phyloP scores from a whole-genome alignment of 2,888 invertebrate species.

The Sesia apiformis region DNA sequence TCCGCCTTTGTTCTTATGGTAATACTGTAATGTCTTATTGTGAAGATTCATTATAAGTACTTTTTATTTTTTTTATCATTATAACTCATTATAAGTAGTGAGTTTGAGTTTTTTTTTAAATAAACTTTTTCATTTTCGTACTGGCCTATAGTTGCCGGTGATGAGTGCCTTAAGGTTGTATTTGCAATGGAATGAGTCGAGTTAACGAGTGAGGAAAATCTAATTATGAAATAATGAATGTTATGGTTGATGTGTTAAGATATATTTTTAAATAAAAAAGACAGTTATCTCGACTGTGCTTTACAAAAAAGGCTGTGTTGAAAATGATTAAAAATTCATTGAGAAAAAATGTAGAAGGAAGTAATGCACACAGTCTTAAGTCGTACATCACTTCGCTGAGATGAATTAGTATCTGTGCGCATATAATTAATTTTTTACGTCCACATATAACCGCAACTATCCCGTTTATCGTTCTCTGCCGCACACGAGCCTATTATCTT shows the following conservation, averaged over 20 bases:
- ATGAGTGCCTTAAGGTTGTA: background rate
- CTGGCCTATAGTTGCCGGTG: background rate
- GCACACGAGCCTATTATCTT: too few species aligned
- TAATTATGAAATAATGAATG: background rate
- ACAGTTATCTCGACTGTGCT: background rate
- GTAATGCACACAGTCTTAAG: background rate
- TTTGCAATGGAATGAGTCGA: background rate
- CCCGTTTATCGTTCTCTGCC: too few species aligned
- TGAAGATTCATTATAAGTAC: too few species aligned
- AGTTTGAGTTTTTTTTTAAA: constrained; percentile 17
- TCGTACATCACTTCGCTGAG: too few species aligned
- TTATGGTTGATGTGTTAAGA: background rate
- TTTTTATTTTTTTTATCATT: too few species aligned
- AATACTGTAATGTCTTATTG: too few species aligned
- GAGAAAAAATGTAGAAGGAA: background rate
- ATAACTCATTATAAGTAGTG: too few species aligned
- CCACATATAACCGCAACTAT: too few species aligned
- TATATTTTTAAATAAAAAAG: background rate
- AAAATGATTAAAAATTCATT: background rate
- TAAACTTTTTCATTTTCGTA: constrained; percentile 10
- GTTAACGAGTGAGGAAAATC: background rate
- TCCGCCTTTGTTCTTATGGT: too few species aligned
- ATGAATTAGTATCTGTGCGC: too few species aligned
- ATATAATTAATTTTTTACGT: too few species aligned
- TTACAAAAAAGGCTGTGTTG: background rate